Evolutionary conservation across 2,113 vertebrate genomes (phyloP), one percentile per base, ranked within the genome.

Genomic region (Phyllostomus hastatus): DNA sequence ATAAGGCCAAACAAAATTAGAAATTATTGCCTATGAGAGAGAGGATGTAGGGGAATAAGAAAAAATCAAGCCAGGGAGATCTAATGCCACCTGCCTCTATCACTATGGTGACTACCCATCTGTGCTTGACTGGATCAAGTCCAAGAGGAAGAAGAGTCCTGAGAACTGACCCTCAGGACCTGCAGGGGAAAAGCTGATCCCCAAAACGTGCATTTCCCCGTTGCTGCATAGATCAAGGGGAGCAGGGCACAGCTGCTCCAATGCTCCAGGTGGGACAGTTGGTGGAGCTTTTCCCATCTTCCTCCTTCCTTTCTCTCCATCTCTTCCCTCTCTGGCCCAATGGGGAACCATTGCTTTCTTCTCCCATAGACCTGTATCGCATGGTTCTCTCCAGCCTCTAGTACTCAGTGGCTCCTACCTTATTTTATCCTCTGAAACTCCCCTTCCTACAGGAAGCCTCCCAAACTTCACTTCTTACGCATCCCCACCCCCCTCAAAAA

Each of bases 1-100:
- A 79, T 86, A 95, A 90, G 90, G 86, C 90, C 89, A 95, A 88
- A 72, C 43, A 75, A 94, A 87, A 97, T 73, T 85, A 95, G 90
- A 79, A 92, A 94, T 96, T 91, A 94, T 66, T 88, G 50, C 90
- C 80, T 50, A 69, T 72, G 59, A 69, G 85, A 89, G 84, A 93
- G 86, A 91, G 91, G 72, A 28, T 2, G 5, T 90, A 76, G 70
- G 70, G 54, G 66, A 88, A 83, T 86, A 72, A 85, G 79, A 88
- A 94, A 92, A 78, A 66, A 72, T 75, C 78, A 91, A 84, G 24
- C 75, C 76, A 73, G 72, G 50, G 52, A 76, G 76, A 75, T 48
- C 67, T 48, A 2, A 0, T 35, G 54, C 33, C 73, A 52, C 35
- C 57, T 35, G 6, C 33, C 46, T 48, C 31, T 66, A 35, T 64